A percentile compares a stretch with the other conserved stretches of the same genome.
phyloP scores from a whole-genome alignment of 2,888 invertebrate species.

The Sphaeridia pumilis region DNA sequence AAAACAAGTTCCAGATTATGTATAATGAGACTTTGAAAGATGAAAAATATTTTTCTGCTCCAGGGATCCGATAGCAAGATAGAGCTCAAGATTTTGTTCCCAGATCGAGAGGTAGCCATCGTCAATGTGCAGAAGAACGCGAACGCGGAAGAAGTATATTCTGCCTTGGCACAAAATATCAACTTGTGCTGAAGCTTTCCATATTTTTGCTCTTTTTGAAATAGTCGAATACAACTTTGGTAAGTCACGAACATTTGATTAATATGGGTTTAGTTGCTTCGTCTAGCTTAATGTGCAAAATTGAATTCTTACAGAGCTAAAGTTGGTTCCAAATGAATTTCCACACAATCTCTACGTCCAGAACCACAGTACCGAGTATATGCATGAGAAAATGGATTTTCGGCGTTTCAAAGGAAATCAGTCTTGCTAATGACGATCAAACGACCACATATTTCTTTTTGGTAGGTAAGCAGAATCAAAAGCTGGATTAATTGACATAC shows the following conservation, averaged over 20 bases:
- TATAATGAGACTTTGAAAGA: not conserved
- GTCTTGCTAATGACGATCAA: conserved; percentile 55
- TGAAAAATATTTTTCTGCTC: not conserved
- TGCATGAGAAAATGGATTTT: conserved; percentile 81
- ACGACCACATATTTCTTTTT: conserved; percentile 76
- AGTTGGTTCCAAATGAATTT: conserved; percentile 82
- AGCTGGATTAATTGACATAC: not conserved
- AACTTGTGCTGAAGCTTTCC: conserved; percentile 64
- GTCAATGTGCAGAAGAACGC: conserved; percentile 80
- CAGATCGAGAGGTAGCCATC: conserved; percentile 78
- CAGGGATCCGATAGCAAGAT: conserved; percentile 46
- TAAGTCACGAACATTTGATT: too few species aligned
- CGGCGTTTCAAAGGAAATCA: conserved; percentile 55
- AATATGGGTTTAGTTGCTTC: too few species aligned
- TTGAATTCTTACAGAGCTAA: conserved; percentile 62
- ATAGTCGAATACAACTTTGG: conserved; percentile 95
- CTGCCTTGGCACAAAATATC: conserved; percentile 72
- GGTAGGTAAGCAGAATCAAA: conserved; percentile 53
- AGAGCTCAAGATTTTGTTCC: conserved; percentile 62
- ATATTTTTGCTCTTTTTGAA: conserved; percentile 92
- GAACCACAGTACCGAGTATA: conserved; percentile 96
- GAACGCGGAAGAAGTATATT: conserved; percentile 81
- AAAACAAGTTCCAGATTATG: not conserved
- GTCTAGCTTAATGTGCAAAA: conserved; percentile 3
- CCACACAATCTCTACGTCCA: conserved; percentile 97